Base-by-base conservation (phyloP, 2,113 vertebrate genomes). In the Calypte anna region DNA sequence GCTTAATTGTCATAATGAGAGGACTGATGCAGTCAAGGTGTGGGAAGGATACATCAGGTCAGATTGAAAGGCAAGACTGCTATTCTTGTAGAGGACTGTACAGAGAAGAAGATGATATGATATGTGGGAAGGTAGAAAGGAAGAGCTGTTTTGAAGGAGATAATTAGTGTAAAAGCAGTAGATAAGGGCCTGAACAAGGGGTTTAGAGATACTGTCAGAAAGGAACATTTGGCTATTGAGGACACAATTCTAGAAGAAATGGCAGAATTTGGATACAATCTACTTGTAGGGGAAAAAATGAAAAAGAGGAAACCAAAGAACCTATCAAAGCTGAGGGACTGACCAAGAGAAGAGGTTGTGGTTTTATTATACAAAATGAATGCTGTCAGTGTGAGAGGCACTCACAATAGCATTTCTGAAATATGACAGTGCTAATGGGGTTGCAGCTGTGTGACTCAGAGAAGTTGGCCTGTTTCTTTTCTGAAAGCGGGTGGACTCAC, bases 321-420 rank as follows among this genome's bases (percentile, higher is more conserved):
- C 10, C 14, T 74, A 50, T 53, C 63, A 73, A 75, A 91, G 55
- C 70, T 66, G 30, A 82, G 36, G 86, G 74, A 28, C 62, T 0
- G 0, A 55, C 30, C 58, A 91, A 69, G 27, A 88, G 69, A 82
- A 91, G 76, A 72, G 31, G 38, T 78, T 48, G 50, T 66, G 51
- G 51, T 46, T 94, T 94, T 88, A 51, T 95, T 92, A 51, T 28
- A 50, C 11, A 59, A 18, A 16, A 12, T 67, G 68, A 95, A 87
- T 58, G 13, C 85, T 77, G 59, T 94, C 87, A 90, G 44, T 1
- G 1, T 44, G 38, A 94, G 77, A 94, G 46, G 50, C 59, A 74
- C 24, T 94, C 43, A 92, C n/a, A 91, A 55, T 76, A 94, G 43
- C 46, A 36, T 90, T 94, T 88, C 78, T 97, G 53, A 91, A 90